Base-by-base conservation (phyloP, 2,797 vertebrate genomes). In the Amblyopsis hoosieri region DNA sequence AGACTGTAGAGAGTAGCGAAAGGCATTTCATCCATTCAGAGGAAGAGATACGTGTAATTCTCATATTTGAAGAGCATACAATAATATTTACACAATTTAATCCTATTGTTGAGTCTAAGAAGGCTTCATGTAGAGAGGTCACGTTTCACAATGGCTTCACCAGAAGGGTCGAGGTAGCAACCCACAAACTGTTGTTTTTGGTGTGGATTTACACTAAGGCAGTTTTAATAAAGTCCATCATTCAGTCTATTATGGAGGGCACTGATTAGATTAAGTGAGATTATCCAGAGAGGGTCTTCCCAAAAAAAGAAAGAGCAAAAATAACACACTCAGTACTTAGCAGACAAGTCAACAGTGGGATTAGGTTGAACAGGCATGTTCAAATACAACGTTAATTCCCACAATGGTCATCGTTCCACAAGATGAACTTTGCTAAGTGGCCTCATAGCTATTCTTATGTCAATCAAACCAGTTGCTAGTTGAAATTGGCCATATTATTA, bases 211-310 rank as follows among this genome's bases (percentile, higher is more conserved):
- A 85, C 72, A 60, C 85, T 78, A 74, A 87, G 88, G 89, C 86
- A 90, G 84, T 83, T 82, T 81, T 85, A 84, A 84, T 86, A 74
- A 86, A 86, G 85, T 85, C 78, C 78, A 81, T 83, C 83, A 73
- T 87, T 88, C 84, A 54, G 82, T 88, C 89, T 81, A 88, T 91
- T 90, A 87, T 83, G 82, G 71, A 76, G 70, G 72, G 89, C 86
- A 87, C 87, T 85, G 80, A 90, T 92, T 89, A 93, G 90, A 91
- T 93, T 91, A 91, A 90, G 85, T 82, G 79, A 93, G 91, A 91
- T 93, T 91, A 91, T 74, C 84, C 78, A 65, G 74, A 86, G 80
- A 86, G 84, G 83, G 81, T 81, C 79, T 87, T 37, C 78, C 81
- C 86, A 81, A 85, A 90, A 91, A 91, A 89, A 61, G 89, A 91